Conservation (phyloP, 2,797 vertebrate species). For the Prionace glauca region DNA sequence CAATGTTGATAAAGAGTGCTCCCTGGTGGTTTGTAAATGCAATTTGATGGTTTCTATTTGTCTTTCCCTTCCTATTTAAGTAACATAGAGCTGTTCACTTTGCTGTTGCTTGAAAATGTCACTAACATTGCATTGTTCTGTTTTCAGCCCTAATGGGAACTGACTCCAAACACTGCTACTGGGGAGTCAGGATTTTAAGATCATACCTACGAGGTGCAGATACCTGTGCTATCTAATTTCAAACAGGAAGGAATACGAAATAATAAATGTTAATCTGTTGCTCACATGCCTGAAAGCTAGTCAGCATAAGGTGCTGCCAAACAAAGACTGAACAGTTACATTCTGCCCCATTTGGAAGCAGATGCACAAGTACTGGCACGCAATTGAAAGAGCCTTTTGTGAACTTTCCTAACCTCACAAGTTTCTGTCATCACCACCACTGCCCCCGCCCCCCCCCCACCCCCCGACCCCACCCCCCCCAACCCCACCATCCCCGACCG, state of each 20-base stretch:
- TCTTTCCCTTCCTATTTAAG: background rate
- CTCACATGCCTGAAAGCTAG: background rate
- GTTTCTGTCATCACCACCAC: background rate
- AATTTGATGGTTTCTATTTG: slow-evolving; percentile 3
- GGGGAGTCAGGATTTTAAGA: background rate
- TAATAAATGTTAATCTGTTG: background rate
- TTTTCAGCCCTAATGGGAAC: background rate
- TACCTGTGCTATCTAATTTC: background rate
- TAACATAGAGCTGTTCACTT: background rate
- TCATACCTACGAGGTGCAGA: background rate
- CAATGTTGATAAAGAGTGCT: slow-evolving; percentile 33
- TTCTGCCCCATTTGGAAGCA: background rate
- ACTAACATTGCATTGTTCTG: background rate
- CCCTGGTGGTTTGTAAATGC: slow-evolving; percentile 30
- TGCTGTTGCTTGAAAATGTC: background rate
- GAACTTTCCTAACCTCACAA: background rate
- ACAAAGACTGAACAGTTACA: background rate
- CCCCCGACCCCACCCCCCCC: too few species aligned
- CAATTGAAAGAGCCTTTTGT: background rate
- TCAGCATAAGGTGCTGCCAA: background rate
- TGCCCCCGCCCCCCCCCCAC: too few species aligned
- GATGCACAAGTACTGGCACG: background rate
- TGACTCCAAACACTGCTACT: background rate
- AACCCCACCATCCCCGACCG: too few species aligned
- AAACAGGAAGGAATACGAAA: background rate